phyloP scores from a whole-genome alignment of 2,113 vertebrate species.

The Noturus placidus region DNA sequence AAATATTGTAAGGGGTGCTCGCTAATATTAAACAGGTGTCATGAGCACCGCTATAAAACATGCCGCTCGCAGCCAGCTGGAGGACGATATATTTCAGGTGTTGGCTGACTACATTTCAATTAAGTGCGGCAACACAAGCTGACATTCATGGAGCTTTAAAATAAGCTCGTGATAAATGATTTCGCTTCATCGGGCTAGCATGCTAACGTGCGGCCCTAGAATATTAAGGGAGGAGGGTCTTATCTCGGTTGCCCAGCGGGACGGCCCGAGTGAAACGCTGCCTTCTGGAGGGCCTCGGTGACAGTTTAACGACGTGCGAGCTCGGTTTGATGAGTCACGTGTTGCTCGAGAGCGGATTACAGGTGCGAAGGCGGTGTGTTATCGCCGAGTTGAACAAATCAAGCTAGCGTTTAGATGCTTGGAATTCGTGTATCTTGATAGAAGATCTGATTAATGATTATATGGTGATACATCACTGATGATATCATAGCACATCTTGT shows the following conservation, averaged over 20 bases:
- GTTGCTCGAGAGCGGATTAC: slow-evolving; percentile 47
- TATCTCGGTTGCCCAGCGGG: slow-evolving; percentile 57
- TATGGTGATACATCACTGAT: slow-evolving; percentile 24
- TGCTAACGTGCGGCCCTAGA: slow-evolving; percentile 56
- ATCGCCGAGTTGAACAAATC: slow-evolving; percentile 2
- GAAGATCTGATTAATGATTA: slow-evolving; percentile 16
- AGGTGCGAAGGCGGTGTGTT: slow-evolving; percentile 32
- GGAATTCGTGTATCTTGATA: neutral
- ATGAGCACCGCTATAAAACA: slow-evolving; percentile 70
- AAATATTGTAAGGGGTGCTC: slow-evolving; percentile 68
- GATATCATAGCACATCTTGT: slow-evolving; percentile 1
- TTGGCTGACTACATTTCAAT: slow-evolving; percentile 70
- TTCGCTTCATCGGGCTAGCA: slow-evolving; percentile 65
- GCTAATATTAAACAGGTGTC: slow-evolving; percentile 76
- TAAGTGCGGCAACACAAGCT: slow-evolving; percentile 69
- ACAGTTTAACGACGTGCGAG: slow-evolving; percentile 57
- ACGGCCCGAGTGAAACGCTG: slow-evolving; percentile 46
- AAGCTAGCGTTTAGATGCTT: neutral
- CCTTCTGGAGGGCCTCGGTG: slow-evolving; percentile 49
- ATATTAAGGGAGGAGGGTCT: slow-evolving; percentile 50
- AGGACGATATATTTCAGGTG: slow-evolving; percentile 66
- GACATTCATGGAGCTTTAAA: slow-evolving; percentile 75
- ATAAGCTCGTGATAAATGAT: slow-evolving; percentile 75
- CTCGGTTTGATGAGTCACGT: slow-evolving; percentile 57
- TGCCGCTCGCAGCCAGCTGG: slow-evolving; percentile 61